Evolutionary conservation across 1,140 invertebrate genomes (phyloP), one percentile per base, ranked within the genome.

Genomic region (Antheraea pernyi): DNA sequence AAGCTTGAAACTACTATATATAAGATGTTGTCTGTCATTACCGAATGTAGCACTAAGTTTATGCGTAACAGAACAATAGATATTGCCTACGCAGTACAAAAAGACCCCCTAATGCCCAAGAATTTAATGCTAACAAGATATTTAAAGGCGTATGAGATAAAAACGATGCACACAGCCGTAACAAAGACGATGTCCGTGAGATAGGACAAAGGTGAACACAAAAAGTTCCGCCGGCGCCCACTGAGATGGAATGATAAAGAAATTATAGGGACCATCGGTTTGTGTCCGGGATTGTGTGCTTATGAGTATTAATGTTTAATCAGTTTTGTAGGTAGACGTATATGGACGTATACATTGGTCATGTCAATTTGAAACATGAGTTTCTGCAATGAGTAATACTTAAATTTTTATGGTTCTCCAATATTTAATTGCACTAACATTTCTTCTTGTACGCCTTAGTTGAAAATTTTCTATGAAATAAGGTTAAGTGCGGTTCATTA

Each of bases 111-210:
- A 53, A n/a, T 53, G 46, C 46, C 46, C 46, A 16, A 53, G 46
- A 53, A 53, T 53, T 53, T 53, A 53, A 53, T 53, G 10, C 46
- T 53, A 53, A 53, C 46, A 53, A 53, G 46, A 53, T 53, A 53
- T 53, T 53, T 53, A 53, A 53, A 53, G 46, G 46, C 46, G 16
- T 53, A 53, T 53, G 46, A 53, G 46, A 53, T 53, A 53, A 53
- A 53, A 53, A 53, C 19, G 19, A 61, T 61, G 10, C 60, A 61
- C 19, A 30, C 19, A 61, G 60, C 60, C 58, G 64, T 61, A 69
- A 72, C 67, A 72, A 72, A 69, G 67, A 64, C 71, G 71, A 68
- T 72, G 71, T 65, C 58, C 67, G 67, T 68, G 67, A 72, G 71
- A 72, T 72, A 72, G 67, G 66, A 62, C 67, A 64, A 53, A 53